Evolutionary conservation across 2,888 invertebrate species (phyloP), one percentile per base, ranked within the genome.

Genomic region (Cyclophora punctaria): DNA sequence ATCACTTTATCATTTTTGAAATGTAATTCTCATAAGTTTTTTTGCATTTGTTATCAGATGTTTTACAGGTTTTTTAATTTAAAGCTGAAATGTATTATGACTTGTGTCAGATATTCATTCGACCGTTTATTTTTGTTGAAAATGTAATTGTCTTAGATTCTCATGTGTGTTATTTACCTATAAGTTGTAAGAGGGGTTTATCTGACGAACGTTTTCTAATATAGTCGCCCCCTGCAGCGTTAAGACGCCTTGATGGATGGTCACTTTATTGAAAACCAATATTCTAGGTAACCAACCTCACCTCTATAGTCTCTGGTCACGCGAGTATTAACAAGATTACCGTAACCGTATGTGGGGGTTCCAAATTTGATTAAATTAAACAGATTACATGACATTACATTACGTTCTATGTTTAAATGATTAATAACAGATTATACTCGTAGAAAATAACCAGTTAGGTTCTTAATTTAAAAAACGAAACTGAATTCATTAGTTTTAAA

Each of bases 251-350:
- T 87, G 88, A 88, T 87, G 73, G 83, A 88, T 82, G 80, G 78
- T 73, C 80, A 76, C 75, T 80, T 75, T 87, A 87, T 87, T 86
- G 85, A 83, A 82, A 83, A 80, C 74, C 83, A 76, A 85, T 85
- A 83, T 75, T 37, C 73, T 74, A 78, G 71, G 65, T 63, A 62
- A 66, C 66, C 60, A 58, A 55, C 55, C 57, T 54, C 61, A 68
- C 60, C 62, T 64, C 69, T 70, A 76, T 71, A 72, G 73, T 69
- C 74, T 67, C 63, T 72, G 73, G 81, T 80, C 83, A 86, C 79
- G 82, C 79, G 62, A 80, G 67, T 67, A 64, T 71, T 73, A 73
- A 71, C 65, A 55, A 66, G 73, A 79, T 80, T 78, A 77, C 66
- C 56, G 52, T 49, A 60, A 77, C 66, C 56, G 52, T 49, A 60